Evolutionary conservation across 2,797 vertebrate genomes (phyloP).

Genomic region (Alouatta caraya): DNA sequence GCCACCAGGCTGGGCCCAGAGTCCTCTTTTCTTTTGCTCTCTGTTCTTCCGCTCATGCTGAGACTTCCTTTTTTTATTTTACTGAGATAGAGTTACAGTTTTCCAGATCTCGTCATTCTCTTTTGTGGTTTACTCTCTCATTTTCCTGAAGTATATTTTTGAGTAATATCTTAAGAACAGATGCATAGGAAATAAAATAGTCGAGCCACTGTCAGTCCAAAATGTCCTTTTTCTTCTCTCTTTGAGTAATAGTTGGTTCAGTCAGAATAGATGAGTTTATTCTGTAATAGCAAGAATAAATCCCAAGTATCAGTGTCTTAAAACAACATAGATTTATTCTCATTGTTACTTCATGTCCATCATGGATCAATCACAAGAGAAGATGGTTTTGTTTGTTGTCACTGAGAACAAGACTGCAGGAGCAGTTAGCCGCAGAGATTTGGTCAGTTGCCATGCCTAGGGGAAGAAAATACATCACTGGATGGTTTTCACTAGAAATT

Average conservation of each 20-base stretch:
- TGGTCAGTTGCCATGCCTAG: neutral
- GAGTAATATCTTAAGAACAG: neutral
- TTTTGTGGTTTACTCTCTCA: neutral
- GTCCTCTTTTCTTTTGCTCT: neutral
- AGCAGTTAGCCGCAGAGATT: neutral
- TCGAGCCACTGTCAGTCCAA: neutral
- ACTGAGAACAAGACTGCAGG: neutral
- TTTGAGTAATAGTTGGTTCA: neutral
- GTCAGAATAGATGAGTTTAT: neutral
- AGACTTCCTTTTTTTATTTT: neutral
- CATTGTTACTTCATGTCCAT: neutral
- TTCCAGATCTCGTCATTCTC: rapidly evolving
- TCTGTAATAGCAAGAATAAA: neutral
- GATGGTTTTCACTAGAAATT: neutral
- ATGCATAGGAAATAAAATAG: neutral
- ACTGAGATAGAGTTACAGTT: neutral
- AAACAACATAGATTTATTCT: neutral
- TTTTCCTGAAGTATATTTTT: neutral
- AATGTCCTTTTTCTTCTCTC: neutral
- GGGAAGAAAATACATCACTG: neutral
- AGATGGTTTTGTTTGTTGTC: neutral
- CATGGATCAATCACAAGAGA: neutral
- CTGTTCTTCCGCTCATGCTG: neutral
- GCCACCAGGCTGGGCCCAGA: neutral
- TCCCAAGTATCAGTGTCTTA: neutral